phyloP scores from a whole-genome alignment of 1,140 invertebrate species.

The Macrobrachium nipponense region DNA sequence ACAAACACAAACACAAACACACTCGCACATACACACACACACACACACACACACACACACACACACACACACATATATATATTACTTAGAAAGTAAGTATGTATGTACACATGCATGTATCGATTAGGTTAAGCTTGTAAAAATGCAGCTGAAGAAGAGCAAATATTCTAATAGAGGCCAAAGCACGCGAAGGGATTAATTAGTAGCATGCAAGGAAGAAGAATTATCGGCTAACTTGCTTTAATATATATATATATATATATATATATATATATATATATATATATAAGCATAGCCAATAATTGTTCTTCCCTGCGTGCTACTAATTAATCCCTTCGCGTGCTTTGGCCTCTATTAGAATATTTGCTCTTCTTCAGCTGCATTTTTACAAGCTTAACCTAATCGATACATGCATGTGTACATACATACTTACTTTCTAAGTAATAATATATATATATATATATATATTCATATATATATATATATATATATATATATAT shows the following conservation, averaged over 20 bases:
- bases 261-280: no score
- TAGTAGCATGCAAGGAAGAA: no score
- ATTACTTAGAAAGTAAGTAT: not conserved
- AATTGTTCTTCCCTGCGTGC: no score
- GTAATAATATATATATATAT: not conserved
- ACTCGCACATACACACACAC: not conserved
- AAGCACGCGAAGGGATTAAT: no score
- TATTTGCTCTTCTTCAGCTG: not conserved
- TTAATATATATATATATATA: no score
- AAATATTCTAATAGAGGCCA: no score
- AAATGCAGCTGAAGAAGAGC: not conserved
- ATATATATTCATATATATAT: no score
- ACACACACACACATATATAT: not conserved
- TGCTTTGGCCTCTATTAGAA: no score
- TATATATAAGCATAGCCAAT: no score
- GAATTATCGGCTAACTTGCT: no score
- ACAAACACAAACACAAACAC: not conserved
- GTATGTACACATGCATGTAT: conserved; percentile 4
- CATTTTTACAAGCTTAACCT: not conserved
- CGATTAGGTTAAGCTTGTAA: not conserved
- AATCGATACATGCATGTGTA: not conserved
- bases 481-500: no score
- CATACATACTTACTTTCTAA: not conserved
- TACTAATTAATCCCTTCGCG: no score
- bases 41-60: not conserved